Conservation (phyloP, 2,113 vertebrate genomes). For the Hemichromis elongatus region DNA sequence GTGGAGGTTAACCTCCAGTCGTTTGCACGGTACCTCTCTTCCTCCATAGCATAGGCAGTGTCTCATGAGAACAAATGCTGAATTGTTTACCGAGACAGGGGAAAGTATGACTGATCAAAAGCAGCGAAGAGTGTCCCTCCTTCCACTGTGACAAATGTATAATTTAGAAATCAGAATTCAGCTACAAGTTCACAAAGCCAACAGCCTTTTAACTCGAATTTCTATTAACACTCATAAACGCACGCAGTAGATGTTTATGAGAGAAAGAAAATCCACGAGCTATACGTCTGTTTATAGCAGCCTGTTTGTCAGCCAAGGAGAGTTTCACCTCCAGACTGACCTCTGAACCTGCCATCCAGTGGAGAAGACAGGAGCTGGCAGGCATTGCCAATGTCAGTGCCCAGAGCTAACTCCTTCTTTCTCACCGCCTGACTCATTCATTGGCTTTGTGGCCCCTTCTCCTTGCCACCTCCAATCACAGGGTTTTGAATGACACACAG, state of each 20-base stretch:
- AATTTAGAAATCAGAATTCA: slow-evolving; percentile 23
- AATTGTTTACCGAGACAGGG: slow-evolving; percentile 43
- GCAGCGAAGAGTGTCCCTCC: slow-evolving; percentile 48
- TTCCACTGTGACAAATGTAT: slow-evolving; percentile 38
- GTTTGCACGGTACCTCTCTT: slow-evolving; percentile 35
- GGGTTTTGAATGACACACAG: slow-evolving; percentile 69
- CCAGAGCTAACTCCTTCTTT: slow-evolving; percentile 61
- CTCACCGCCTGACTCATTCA: slow-evolving; percentile 61
- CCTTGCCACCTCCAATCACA: slow-evolving; percentile 68
- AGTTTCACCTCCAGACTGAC: slow-evolving; percentile 71
- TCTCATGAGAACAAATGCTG: slow-evolving; percentile 39
- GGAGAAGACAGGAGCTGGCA: slow-evolving; percentile 74
- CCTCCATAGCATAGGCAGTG: slow-evolving; percentile 18
- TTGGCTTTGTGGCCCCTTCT: slow-evolving; percentile 63
- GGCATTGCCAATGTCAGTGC: slow-evolving; percentile 63
- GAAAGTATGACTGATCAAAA: slow-evolving; percentile 54
- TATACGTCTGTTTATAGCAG: slow-evolving; percentile 19
- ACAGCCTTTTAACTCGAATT: neutral
- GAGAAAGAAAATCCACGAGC: neutral
- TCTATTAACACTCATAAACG: neutral
- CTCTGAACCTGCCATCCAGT: slow-evolving; percentile 69
- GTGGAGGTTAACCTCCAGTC: slow-evolving; percentile 67
- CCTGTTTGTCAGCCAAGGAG: slow-evolving; percentile 68
- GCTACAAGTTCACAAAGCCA: neutral
- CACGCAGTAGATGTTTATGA: neutral